A percentile compares a stretch with the other conserved stretches of the same genome.
These are phyloP conservation scores for Heliconius ismenius DNA, from an alignment of 2,888 invertebrate genomes.

Conservation along the genomic window DNA sequence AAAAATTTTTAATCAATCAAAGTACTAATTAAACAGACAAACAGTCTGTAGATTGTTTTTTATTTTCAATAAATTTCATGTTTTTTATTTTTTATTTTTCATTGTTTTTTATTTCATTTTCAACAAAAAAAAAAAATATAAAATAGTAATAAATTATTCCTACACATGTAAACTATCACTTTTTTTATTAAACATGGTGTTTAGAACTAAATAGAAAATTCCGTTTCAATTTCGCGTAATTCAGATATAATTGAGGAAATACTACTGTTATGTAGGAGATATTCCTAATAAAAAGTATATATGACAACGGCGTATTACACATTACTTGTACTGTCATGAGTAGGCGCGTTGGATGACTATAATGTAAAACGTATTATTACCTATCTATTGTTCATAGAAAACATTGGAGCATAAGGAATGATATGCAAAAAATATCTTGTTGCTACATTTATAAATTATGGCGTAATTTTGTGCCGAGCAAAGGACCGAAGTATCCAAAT, in stretches of 20 bases:
- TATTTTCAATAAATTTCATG: neutral
- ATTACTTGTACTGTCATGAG: neutral
- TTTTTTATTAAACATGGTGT: neutral
- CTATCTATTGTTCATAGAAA: slow-evolving; percentile 9
- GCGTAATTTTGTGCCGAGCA: neutral
- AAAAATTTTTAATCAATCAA: too few relatives aligned
- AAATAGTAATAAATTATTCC: neutral
- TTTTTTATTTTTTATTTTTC: too few relatives aligned
- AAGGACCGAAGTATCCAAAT: neutral
- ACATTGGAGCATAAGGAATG: neutral
- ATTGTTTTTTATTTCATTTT: too few relatives aligned
- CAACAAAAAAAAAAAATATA: neutral
- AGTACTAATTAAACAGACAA: too few relatives aligned
- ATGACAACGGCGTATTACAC: neutral
- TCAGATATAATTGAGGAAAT: neutral
- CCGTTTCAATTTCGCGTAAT: neutral
- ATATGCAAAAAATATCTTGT: slow-evolving; percentile 1
- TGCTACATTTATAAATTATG: neutral
- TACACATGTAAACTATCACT: too few relatives aligned
- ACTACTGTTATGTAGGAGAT: neutral
- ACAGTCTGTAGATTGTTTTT: neutral
- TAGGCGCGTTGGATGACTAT: neutral
- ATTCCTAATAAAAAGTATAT: neutral
- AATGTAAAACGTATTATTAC: neutral
- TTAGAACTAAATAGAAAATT: neutral